Evolutionary conservation across 2,113 vertebrate genomes (phyloP), one percentile per base, ranked within the genome.

Genomic region (Corythornis vintsioides): DNA sequence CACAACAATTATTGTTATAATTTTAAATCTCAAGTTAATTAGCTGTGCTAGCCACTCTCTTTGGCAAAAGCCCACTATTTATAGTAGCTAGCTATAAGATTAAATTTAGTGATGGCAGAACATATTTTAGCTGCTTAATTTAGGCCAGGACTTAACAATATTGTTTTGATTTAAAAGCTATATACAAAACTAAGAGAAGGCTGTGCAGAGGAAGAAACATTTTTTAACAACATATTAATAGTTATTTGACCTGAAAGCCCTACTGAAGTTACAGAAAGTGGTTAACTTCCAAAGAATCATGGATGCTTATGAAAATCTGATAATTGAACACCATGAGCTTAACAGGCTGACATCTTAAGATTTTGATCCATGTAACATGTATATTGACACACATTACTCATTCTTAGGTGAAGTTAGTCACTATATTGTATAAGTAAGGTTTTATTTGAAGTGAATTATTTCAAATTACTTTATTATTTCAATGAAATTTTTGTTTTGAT

Each of bases 1-100:
- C 69, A 82, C 65, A 67, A 89, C 60, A 84, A 92, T 95, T 94
- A 94, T 83, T 92, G 45, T 77, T 89, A 90, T 55, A 33, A 79
- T 92, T 93, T 92, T 92, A 95, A 86, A 92, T 90, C 66, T 83
- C 6, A 9, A 71, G 52, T 71, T 84, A 92, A 81, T 95, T 92
- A 95, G 35, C 74, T 93, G 47, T 75, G 52, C 50, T 93, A 92
- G 82, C 91, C 88, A 89, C 70, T 93, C 35, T 59, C n/a, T 53
- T 64, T 92, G 91, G 89, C 72, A 81, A 76, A 92, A 84, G 28
- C 21, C 69, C 28, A 7, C 20, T 83, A 35, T 78, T 91, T 93
- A 43, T 72, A 70, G 55, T 59, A 92, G 48, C 47, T 80, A 81
- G 93, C 80, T 90, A 57, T 26, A 59, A 81, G 28, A 85, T 65